Evolutionary conservation across 2,113 vertebrate species (phyloP).

Genomic region (Halichoerus grypus): DNA sequence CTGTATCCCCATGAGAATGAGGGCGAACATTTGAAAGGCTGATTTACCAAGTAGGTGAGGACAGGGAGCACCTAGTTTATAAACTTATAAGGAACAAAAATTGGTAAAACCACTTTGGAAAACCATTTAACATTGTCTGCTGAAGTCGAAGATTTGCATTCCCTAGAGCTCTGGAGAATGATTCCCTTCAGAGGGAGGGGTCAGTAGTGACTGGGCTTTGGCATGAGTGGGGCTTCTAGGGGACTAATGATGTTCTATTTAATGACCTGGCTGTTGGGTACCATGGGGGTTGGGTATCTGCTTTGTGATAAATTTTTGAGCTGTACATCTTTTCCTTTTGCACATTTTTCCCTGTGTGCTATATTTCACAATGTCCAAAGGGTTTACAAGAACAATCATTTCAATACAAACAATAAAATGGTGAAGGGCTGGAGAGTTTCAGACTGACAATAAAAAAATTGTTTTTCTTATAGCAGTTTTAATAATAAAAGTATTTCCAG

Average conservation of each 20-base stretch:
- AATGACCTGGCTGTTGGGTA: too few relatives aligned
- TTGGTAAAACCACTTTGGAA: neutral
- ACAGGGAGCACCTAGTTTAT: neutral
- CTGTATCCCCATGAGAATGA: too few relatives aligned
- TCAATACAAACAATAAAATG: neutral
- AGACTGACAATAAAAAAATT: neutral
- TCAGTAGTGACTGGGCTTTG: neutral
- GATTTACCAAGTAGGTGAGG: neutral
- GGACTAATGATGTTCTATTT: too few relatives aligned
- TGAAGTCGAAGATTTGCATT: neutral
- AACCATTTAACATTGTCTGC: neutral
- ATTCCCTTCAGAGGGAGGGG: neutral
- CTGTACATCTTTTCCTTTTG: too few relatives aligned
- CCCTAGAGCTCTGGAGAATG: neutral
- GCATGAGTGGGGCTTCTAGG: too few relatives aligned
- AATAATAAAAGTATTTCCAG: neutral
- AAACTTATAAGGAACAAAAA: neutral
- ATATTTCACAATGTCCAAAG: too few relatives aligned
- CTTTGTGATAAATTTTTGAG: too few relatives aligned
- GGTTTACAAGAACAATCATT: neutral
- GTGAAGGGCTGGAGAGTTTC: neutral
- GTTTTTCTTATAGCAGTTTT: neutral
- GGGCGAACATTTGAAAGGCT: neutral
- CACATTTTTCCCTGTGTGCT: too few relatives aligned
- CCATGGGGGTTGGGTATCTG: too few relatives aligned